Conservation (phyloP, 2,113 vertebrate genomes). For the Mohoua ochrocephala region DNA sequence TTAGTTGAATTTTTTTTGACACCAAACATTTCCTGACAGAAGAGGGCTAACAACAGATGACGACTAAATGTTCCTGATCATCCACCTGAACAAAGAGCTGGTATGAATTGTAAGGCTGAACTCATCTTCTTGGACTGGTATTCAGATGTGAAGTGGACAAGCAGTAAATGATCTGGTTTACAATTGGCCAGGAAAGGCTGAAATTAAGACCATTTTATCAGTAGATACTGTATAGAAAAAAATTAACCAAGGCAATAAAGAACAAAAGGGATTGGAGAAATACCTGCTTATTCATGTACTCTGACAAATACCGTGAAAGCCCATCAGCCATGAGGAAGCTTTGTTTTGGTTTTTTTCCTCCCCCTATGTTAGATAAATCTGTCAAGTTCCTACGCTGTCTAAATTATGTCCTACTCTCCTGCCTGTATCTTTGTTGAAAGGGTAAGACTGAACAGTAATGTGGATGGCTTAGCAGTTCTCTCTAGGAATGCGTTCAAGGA, state of each 20-base stretch:
- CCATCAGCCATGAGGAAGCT: neutral
- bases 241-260: neutral
- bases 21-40: neutral
- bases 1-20: neutral
- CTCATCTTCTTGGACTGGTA: neutral
- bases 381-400: neutral
- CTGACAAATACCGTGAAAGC: neutral
- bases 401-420: neutral
- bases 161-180: neutral
- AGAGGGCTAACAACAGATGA: neutral
- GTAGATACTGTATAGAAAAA: neutral
- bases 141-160: neutral
- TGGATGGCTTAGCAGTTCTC: neutral
- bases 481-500: neutral
- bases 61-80: neutral
- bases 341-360: fast-evolving
- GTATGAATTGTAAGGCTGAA: neutral
- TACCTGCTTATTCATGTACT: neutral
- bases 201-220: neutral
- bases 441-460: neutral
- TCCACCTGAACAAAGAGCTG: neutral
- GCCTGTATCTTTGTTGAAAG: neutral
- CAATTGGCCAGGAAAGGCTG: neutral
- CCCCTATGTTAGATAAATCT: neutral
- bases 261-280: neutral